Percentiles rank a stretch among this genome's conserved stretches.
Conservation (phyloP, 2,797 vertebrate genomes). For the Monodelphis domestica region DNA sequence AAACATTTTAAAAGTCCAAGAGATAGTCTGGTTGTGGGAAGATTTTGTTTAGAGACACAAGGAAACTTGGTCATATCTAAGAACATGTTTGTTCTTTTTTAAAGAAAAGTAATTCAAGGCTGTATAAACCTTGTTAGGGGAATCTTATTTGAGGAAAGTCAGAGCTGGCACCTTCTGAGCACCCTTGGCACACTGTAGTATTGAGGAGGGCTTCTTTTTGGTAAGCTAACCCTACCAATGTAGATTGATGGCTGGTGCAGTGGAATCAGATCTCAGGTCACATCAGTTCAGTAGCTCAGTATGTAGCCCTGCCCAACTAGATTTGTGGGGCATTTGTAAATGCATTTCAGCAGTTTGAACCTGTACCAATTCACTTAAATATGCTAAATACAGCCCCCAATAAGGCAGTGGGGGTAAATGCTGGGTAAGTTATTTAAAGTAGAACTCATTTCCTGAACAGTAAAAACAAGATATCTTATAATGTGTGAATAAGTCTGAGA, state of each 20-base stretch:
- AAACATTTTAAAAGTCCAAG: constrained; percentile 18
- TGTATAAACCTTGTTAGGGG: constrained; percentile 62
- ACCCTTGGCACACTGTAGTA: constrained; percentile 53
- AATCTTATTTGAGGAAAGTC: constrained; percentile 73
- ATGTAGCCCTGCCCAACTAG: constrained; percentile 66
- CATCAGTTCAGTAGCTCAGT: constrained; percentile 70
- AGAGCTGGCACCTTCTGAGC: constrained; percentile 50
- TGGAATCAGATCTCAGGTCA: constrained; percentile 75
- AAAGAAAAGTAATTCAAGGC: constrained; percentile 57
- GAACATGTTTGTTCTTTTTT: constrained; percentile 14
- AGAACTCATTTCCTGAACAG: neutral
- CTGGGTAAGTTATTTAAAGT: constrained; percentile 10
- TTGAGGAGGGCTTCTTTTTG: constrained; percentile 77
- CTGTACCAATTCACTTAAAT: neutral
- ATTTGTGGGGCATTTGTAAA: constrained; percentile 61
- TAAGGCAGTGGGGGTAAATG: neutral
- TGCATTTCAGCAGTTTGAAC: constrained; percentile 49
- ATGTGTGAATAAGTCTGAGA: neutral
- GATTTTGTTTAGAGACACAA: constrained; percentile 32
- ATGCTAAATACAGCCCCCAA: constrained; percentile 18
- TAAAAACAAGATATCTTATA: neutral
- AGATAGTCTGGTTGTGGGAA: neutral
- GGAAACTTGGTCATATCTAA: constrained; percentile 33
- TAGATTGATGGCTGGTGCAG: constrained; percentile 53
- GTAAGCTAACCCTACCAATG: constrained; percentile 71